phyloP scores from a whole-genome alignment of 2,888 invertebrate genomes.

The Troides aeacus region DNA sequence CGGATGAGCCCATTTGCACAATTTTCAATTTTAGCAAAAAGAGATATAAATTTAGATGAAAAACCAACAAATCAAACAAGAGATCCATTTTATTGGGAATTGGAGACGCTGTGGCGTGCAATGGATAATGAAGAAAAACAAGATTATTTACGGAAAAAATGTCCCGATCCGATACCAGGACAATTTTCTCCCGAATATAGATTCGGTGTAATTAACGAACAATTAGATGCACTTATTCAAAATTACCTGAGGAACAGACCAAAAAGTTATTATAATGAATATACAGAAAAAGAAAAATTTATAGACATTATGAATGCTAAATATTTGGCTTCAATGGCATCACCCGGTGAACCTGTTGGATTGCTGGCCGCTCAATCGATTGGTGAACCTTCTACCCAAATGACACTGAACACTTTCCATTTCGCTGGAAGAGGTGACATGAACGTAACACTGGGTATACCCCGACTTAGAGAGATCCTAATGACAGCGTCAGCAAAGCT shows the following conservation, averaged over 20 bases:
- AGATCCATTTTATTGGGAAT: constrained; percentile 78
- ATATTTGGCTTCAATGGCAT: constrained; percentile 86
- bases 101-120: constrained; percentile 84
- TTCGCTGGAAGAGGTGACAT: constrained; percentile 99
- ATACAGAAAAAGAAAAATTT: constrained; percentile 76
- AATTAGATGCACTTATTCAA: constrained; percentile 84
- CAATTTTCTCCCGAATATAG: constrained; percentile 85
- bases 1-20: constrained; percentile 80
- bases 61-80: constrained; percentile 78
- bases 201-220: constrained; percentile 92
- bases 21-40: constrained; percentile 78
- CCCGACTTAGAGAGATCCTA: constrained; percentile 96
- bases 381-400: constrained; percentile 99
- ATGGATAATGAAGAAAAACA: constrained; percentile 80
- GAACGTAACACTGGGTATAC: constrained; percentile 99
- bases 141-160: constrained; percentile 75
- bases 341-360: constrained; percentile 98
- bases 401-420: constrained; percentile 99
- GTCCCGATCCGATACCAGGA: constrained; percentile 88
- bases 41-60: constrained; percentile 69
- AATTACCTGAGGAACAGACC: constrained; percentile 77
- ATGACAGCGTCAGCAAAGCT: constrained; percentile 97
- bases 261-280: constrained; percentile 46
- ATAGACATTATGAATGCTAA: constrained; percentile 87
- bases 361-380: constrained; percentile 98